Conservation (phyloP, 2,113 vertebrate species). For the Bettongia penicillata region DNA sequence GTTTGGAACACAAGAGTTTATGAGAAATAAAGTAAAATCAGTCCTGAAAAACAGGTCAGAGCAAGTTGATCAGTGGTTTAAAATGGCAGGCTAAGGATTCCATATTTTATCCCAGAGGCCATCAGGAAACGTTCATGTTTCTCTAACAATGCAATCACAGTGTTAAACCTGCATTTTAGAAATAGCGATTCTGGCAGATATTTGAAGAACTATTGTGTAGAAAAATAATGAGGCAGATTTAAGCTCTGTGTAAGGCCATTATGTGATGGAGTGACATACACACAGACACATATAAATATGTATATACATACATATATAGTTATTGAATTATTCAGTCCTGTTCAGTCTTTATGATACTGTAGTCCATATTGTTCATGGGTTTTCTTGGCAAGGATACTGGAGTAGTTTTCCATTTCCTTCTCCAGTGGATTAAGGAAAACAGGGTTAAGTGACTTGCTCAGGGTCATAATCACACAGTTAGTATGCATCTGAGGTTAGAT, state of each 20-base stretch:
- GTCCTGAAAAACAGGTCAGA: background rate
- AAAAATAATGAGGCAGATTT: background rate
- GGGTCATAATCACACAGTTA: background rate
- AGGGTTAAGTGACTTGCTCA: no score
- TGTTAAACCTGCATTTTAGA: background rate
- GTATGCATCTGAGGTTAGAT: background rate
- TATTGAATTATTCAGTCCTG: background rate
- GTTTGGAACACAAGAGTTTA: background rate
- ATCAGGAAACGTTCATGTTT: background rate
- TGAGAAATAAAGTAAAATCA: background rate
- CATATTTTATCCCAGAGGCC: background rate
- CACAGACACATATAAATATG: no score
- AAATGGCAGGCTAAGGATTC: background rate
- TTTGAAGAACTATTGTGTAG: background rate
- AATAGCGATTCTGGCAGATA: background rate
- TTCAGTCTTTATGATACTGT: background rate
- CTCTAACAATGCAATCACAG: background rate
- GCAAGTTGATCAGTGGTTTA: background rate
- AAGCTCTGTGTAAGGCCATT: background rate
- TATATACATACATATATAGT: background rate
- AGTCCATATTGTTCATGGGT: background rate
- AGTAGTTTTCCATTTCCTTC: background rate
- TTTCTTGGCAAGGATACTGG: background rate
- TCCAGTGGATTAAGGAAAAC: background rate
- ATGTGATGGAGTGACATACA: background rate